Conservation (phyloP, 30 jellyfish, hydroid and myxozoan genomes). For the Aurelia aurita region DNA sequence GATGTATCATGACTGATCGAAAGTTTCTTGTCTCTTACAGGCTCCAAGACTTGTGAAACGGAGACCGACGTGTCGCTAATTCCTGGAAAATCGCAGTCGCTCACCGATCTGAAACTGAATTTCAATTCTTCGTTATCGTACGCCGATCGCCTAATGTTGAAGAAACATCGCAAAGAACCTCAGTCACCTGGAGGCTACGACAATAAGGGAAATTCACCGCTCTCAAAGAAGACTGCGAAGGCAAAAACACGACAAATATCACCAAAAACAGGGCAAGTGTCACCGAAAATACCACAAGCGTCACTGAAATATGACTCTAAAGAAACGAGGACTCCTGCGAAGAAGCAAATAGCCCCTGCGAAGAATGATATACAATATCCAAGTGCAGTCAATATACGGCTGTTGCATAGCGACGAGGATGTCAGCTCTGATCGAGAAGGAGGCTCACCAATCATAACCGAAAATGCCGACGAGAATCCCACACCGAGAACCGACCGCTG, state of each 20-base stretch:
- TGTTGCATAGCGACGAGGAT: constrained; percentile 71
- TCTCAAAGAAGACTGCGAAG: neutral
- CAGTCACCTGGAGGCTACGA: constrained; percentile 27
- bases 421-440: constrained; percentile 57
- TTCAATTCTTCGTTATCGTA: constrained; percentile 68
- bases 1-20: too few species aligned
- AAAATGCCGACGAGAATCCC: constrained; percentile 36
- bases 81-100: neutral
- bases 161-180: constrained; percentile 71
- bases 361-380: constrained; percentile 4
- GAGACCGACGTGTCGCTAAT: constrained; percentile 32
- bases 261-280: constrained; percentile 9
- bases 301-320: constrained; percentile 4
- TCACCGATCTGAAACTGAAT: constrained; percentile 52
- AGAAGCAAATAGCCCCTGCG: constrained; percentile 15
- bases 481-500: constrained; percentile 43
- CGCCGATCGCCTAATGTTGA: constrained; percentile 81
- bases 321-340: neutral
- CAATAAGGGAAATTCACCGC: constrained; percentile 10
- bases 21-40: neutral
- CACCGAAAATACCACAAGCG: constrained; percentile 19
- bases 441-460: constrained; percentile 65
- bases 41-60: constrained; percentile 73
- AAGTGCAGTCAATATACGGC: constrained; percentile 40
- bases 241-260: neutral